Percentiles rank a stretch among this genome's conserved stretches.
Evolutionary conservation across 1,140 invertebrate genomes (phyloP).

Genomic region (Leptonema lineaticorne): DNA sequence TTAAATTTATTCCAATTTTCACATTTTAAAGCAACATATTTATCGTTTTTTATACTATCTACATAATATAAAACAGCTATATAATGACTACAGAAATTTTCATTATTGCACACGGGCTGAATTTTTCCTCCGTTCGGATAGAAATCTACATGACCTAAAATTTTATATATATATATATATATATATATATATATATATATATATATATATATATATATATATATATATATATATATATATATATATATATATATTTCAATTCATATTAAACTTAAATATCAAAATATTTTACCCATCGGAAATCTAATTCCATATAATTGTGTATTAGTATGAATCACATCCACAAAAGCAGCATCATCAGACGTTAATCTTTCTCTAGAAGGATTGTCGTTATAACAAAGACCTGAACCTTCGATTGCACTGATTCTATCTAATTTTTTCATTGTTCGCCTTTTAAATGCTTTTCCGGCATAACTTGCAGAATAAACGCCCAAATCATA

Average conservation of each 20-base stretch:
- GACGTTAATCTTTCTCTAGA: too few species aligned
- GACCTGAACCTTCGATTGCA: conserved; percentile 29
- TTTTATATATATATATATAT: too few species aligned
- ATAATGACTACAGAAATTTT: neutral
- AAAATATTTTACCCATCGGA: too few species aligned
- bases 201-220: neutral
- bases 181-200: too few species aligned
- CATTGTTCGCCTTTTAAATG: neutral
- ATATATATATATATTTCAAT: too few species aligned
- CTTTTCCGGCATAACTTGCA: conserved; percentile 44
- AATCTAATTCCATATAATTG: conserved; percentile 41
- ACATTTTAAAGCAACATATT: neutral
- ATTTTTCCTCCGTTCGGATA: neutral
- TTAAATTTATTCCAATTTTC: neutral
- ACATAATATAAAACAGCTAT: neutral
- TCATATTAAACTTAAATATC: too few species aligned
- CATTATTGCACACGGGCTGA: neutral
- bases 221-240: conserved; percentile 3
- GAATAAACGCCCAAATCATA: conserved; percentile 46
- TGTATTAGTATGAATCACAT: conserved; percentile 36
- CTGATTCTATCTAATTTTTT: conserved; percentile 45
- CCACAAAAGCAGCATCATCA: conserved; percentile 35
- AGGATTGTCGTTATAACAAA: conserved; percentile 21
- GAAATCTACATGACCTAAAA: conserved; percentile 6
- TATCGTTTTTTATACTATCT: neutral